Base-by-base conservation (phyloP, 2,797 vertebrate genomes). In the Salmo trutta region DNA sequence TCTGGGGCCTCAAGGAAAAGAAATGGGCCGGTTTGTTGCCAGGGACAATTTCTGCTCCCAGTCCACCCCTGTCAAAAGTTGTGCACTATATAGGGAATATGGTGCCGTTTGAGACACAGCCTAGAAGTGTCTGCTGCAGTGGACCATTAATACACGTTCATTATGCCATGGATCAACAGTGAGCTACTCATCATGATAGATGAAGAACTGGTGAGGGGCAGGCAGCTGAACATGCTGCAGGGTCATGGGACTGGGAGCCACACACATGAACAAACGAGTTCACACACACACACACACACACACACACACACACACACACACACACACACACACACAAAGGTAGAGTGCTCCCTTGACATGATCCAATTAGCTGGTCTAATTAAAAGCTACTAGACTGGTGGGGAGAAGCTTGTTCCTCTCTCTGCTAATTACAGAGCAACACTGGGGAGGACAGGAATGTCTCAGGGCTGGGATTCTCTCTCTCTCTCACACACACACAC, bases 321-420 rank as follows among this genome's bases (percentile, higher is more conserved):
- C 29, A 29, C 29, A 31, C 24, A 27, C 53, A 62, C 24, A 65
- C 85, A 79, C 52, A 83, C 77, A 84, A 78, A 82, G 81, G 76
- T 74, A 3, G 65, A 78, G 70, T 75, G 71, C 80, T 81, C 80
- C 83, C 83, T 70, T 65, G 81, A 82, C 78, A 79, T 73, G 66
- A 65, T 80, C 75, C 82, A 91, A 90, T 92, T 90, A 92, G 84
- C 78, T 78, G 76, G 66, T 86, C 83, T 92, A 88, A 91, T 91
- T 85, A 92, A 90, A 89, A 91, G 74, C 77, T 81, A 27, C 86
- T 16, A 78, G n/a, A 62, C 85, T 85, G 84, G 75, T 76, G 70
- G 3, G 74, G 65, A 82, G 75, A 89, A 75, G 86, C 82, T 87
- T 76, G 78, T 90, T 90, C 85, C 82, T 85, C 86, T 86, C 77